Base-by-base conservation (phyloP, 2,888 invertebrate genomes). In the Eilema depressum region DNA sequence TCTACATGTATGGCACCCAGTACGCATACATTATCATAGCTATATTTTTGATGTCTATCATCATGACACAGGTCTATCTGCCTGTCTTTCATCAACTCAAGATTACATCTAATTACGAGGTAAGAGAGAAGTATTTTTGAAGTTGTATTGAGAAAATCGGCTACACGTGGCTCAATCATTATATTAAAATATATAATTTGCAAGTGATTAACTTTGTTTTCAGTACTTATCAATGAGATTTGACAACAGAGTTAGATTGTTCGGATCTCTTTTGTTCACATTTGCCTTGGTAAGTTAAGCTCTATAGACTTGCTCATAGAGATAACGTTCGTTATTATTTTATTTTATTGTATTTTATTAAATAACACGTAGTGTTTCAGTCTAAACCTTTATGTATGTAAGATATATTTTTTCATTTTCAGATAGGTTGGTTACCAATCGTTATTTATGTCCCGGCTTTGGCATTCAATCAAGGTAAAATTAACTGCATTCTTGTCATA, bases 21-120 rank as follows among this genome's bases (percentile, higher is more conserved):
- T 98, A 98, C 86, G 92, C 96, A 2, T 97, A 96, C 84, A 96
- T 97, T 14, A 91, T 96, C 17, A 90, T 96, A 28, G 97, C 96
- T 0, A 96, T 97, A 63, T 87, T 97, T 53, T 83, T 96, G 66
- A 97, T 97, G 96, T 97, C 96, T 20, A 80, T 97, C 25, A 91
- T 97, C 2, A 96, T 97, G 96, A 96, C 96, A 0, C 93, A 95
- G 63, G 94, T 97, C 37, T 97, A 97, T 85, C 88, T 98, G 59
- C 97, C 97, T 0, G 97, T 98, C 1, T 97, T 97, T 85, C 97
- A 97, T 84, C 96, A 97, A 68, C 95, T 97, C 25, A 96, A 96
- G 83, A 96, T 98, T 30, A 98, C 97, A 56, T 98, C 98, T 28
- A 97, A 97, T 74, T 98, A 98, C 87, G 98, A 98, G 96, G 97